Base-by-base conservation (phyloP, 2,888 invertebrate genomes). In the Phyllotreta striolata region DNA sequence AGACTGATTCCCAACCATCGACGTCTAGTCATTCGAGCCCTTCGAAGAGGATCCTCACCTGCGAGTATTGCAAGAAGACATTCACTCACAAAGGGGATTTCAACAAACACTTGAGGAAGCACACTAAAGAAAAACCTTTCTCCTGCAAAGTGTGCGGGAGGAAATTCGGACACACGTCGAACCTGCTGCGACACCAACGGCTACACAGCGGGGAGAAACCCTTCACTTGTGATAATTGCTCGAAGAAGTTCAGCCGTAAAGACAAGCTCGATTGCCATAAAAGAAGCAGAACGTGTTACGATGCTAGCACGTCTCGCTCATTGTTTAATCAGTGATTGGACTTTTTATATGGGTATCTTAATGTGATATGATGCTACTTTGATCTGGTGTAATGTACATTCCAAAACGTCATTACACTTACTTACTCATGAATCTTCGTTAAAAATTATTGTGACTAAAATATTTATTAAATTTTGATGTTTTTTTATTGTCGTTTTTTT, bases 181-280 rank as follows among this genome's bases (percentile, higher is more conserved):
- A 91, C 46, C 81, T 92, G 72, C 90, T 91, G 75, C 85, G 91
- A 54, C 92, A 93, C 81, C 87, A 90, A 76, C 82, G 91, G 59
- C 88, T 91, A 1, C 92, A 93, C 78, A 89, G 89, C 14, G 91
- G 91, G 9, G 89, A 90, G 74, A 85, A 89, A 14, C 91, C 91
- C 1, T 92, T 90, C 62, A 67, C 70, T 13, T 81, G 81, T 63
- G 72, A 74, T 37, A 69, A 68, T 49, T 81, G 81, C 67, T 72
- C 76, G 44, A 81, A 77, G 66, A 73, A 67, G 52, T 81, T 81
- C 68, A 78, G 75, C 62, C 69, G 81, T 43, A 80, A 78, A 68
- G 81, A 81, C 66, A 81, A 81, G 66, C 69, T 81, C 60, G 74
- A 78, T 24, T 63, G 74, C 55, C 81, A 81, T 69, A 74, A 72